Evolutionary conservation across 2,113 vertebrate genomes (phyloP).

Genomic region (Enhydra lutris): DNA sequence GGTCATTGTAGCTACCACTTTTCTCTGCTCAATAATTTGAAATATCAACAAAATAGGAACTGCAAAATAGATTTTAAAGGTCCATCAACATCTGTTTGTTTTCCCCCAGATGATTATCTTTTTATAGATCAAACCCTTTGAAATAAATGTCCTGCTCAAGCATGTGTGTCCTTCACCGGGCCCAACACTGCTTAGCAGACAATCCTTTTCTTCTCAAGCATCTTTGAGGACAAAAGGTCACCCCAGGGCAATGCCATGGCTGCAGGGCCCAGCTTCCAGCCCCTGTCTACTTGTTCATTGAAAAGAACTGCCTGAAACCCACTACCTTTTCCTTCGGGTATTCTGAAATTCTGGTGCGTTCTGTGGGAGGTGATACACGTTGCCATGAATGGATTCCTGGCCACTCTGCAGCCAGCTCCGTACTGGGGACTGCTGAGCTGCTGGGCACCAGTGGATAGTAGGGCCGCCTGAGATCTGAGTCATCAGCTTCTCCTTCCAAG

Average conservation of each 20-base stretch:
- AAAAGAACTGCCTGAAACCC: background rate
- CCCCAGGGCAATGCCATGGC: background rate
- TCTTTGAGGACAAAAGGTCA: background rate
- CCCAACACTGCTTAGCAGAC: background rate
- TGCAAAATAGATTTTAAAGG: background rate
- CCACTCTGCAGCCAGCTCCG: background rate
- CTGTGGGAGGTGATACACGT: background rate
- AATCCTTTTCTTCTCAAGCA: too few relatives aligned
- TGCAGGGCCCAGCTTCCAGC: too few relatives aligned
- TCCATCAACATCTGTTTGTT: background rate
- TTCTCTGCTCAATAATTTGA: background rate
- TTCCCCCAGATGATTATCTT: background rate
- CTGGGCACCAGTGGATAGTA: background rate
- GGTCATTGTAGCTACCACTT: background rate
- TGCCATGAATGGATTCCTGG: accelerated
- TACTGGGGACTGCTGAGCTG: background rate
- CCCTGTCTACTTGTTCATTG: background rate
- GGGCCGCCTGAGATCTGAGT: background rate
- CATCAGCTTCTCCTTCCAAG: background rate
- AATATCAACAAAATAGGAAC: background rate
- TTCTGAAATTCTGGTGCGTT: background rate
- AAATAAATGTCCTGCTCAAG: background rate
- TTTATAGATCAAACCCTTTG: background rate
- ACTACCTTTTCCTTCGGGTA: background rate
- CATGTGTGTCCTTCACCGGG: background rate